phyloP scores from a whole-genome alignment of 1,140 invertebrate species.

The Chrysopa pallens region DNA sequence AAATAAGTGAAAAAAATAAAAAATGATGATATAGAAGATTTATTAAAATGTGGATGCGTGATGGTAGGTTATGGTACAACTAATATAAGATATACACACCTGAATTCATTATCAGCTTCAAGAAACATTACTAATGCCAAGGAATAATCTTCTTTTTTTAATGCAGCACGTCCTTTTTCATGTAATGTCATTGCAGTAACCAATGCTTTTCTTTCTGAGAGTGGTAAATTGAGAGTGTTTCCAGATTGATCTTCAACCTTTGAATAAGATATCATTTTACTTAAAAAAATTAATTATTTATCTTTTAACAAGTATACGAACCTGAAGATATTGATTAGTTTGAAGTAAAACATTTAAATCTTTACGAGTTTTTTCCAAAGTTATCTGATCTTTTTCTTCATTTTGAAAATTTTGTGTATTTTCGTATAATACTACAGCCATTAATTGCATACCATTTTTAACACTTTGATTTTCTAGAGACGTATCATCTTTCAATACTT shows the following conservation, averaged over 20 bases:
- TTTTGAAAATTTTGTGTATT: slow-evolving; percentile 17
- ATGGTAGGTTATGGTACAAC: not conserved
- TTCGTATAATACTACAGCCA: slow-evolving; percentile 38
- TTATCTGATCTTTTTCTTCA: slow-evolving; percentile 14
- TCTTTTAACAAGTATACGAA: not conserved
- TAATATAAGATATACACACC: slow-evolving; percentile 21
- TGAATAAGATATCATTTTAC: slow-evolving; percentile 12
- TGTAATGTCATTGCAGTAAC: slow-evolving; percentile 56
- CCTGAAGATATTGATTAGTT: not conserved
- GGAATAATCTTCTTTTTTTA: slow-evolving; percentile 43
- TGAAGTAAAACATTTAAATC: slow-evolving; percentile 28
- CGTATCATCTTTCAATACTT: slow-evolving; percentile 33
- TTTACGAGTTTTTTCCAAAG: slow-evolving; percentile 31
- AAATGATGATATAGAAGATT: no score
- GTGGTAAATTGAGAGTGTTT: slow-evolving; percentile 44
- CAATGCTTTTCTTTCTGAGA: slow-evolving; percentile 42
- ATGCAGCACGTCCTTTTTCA: slow-evolving; percentile 49
- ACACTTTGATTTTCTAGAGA: slow-evolving; percentile 34
- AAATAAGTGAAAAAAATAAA: no score
- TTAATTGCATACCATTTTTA: slow-evolving; percentile 46
- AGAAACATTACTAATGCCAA: slow-evolving; percentile 50
- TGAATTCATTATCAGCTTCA: slow-evolving; percentile 57
- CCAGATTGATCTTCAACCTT: slow-evolving; percentile 64
- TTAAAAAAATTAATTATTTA: not conserved
- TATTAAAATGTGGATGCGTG: no score